Evolutionary conservation across 2,113 vertebrate genomes (phyloP), one percentile per base, ranked within the genome.

Genomic region (Pygoscelis adeliae): DNA sequence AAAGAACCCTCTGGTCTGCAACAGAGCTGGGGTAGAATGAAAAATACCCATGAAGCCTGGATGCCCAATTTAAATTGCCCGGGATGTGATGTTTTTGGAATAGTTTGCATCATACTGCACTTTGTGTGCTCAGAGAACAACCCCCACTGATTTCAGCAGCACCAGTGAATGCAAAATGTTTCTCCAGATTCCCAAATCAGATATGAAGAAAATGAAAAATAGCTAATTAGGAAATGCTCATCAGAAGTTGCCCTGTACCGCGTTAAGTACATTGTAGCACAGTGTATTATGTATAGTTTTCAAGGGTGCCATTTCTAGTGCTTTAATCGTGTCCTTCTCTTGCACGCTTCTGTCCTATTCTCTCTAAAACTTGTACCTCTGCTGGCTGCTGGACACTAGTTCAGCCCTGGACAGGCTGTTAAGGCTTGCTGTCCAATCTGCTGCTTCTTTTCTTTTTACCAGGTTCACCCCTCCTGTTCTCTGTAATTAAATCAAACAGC

Each of bases 1-100:
- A 42, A 86, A 91, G 30, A 79, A 10, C 21, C 8, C 9, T 58
- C 25, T 83, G 16, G 4, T 80, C 61, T 83, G 30, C 42, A 46
- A 20, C 36, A 71, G 56, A 79, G 42, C 52, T 67, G 38, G 10
- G 2, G 16, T 49, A 46, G 29, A 66, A 49, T 42, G 32, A 27
- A 65, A 55, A 59, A 15, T 20, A 55, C 14, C 30, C 27, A 27
- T 6, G 15, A 52, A 82, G 18, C 34, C 65, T 52, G 30, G 22
- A 74, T 52, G 40, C 17, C 50, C 30, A 34, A 13, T 38, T 69
- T 73, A 29, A 78, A 61, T 69, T 65, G 34, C 34, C n/a, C 34
- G 34, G 34, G n/a, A n/a, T 0, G 0, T 49, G 32, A 22, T 47
- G 56, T 20, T 79, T 80, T 70, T 44, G 3, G 8, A 74, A 67